phyloP scores from a whole-genome alignment of 2,797 vertebrate species.

The Ctenopoma multispine region DNA sequence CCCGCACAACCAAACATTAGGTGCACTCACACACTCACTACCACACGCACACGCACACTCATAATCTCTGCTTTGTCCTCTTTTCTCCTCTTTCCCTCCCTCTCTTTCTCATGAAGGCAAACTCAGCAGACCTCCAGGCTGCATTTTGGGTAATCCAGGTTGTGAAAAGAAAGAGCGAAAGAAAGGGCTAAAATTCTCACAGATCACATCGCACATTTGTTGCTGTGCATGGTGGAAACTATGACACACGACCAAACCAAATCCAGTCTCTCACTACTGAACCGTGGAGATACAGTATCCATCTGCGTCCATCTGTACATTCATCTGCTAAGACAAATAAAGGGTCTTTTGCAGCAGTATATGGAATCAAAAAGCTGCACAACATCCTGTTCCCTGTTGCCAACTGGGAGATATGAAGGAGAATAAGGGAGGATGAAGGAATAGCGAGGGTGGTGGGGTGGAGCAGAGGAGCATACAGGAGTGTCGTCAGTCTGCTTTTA shows the following conservation, averaged over 20 bases:
- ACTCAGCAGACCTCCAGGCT: constrained; percentile 81
- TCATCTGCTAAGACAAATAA: constrained; percentile 65
- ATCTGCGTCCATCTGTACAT: constrained; percentile 68
- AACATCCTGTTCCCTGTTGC: constrained; percentile 40
- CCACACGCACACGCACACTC: constrained; percentile 38
- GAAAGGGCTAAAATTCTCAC: constrained; percentile 3
- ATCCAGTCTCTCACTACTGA: constrained; percentile 58
- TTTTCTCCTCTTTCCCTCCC: constrained; percentile 38
- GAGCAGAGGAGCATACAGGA: constrained; percentile 56
- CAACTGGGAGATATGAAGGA: constrained; percentile 42
- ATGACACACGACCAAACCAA: constrained; percentile 49
- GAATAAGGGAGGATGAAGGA: constrained; percentile 34
- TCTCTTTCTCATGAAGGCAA: constrained; percentile 56
- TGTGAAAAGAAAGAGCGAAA: constrained; percentile 48
- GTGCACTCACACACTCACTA: constrained; percentile 28
- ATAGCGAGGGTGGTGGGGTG: constrained; percentile 45
- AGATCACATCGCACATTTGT: constrained; percentile 51
- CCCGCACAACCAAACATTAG: constrained; percentile 54
- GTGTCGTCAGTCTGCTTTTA: constrained; percentile 74
- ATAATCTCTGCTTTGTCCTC: constrained; percentile 61
- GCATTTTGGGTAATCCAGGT: constrained; percentile 80
- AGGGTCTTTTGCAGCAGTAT: constrained; percentile 54
- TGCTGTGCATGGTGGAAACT: constrained; percentile 46
- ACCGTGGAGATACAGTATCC: constrained; percentile 58
- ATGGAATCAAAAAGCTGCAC: constrained; percentile 43